Base-by-base conservation (phyloP, 92 coral and sea anemone species). In the Umimayanthus chanpuru region DNA sequence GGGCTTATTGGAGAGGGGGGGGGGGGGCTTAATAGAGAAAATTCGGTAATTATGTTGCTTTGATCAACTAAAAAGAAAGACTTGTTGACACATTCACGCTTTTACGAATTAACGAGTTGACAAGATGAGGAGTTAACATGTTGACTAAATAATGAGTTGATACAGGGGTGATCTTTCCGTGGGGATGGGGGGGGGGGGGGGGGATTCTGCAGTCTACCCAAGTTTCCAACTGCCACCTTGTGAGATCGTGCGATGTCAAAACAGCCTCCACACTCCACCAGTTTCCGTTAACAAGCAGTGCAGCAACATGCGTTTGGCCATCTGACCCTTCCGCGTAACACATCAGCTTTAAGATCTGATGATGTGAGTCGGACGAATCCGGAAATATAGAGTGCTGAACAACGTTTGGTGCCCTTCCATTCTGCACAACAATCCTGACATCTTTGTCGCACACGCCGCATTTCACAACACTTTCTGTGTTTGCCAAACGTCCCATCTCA, bases 241-340 rank as follows among this genome's bases (percentile, higher is more conserved):
- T 47, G 61, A 15, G 43, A 12, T 84, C 83, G 71, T 83, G 14
- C 18, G 93, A 84, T 0, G 81, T 81, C 29, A 91, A 53, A 56
- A 91, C 53, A 23, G 80, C 91, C 18, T 91, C 91, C 4, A 83
- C 88, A 18, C 47, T 68, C 93, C 93, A 91, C 93, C 93, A 91
- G 56, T 68, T 77, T 1, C 74, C 72, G 20, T 65, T 67, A 1
- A 91, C 76, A 50, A 73, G 58, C 10, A 91, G 73, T 9, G 88
- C 93, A 5, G 88, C 89, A 15, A 88, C 83, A 71, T 91, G 93
- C 7, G 80, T 49, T 28, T 61, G 70, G 12, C 71, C 89, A 2
- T 32, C 36, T 32, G 78, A 83, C 18, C 79, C 87, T 49, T 83
- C 87, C 14, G 29, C 81, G 38, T 73, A 58, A 44, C 93, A 91